These are phyloP conservation scores for Crax fasciolata DNA, from an alignment of 2,797 vertebrate genomes.

Conservation along the genomic window DNA sequence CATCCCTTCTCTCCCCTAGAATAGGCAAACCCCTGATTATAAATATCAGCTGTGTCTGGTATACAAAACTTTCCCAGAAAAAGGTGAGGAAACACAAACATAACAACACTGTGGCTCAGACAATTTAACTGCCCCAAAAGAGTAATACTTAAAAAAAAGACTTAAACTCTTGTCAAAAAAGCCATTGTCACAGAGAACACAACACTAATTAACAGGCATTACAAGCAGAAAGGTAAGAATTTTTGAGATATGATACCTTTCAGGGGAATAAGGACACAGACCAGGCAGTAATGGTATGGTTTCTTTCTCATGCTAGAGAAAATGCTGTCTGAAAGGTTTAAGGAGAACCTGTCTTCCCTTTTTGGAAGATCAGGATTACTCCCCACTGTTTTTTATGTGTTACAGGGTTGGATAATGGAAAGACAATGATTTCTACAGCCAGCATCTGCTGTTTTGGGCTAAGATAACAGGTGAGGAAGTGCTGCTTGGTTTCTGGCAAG, in stretches of 20 bases:
- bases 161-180: background rate
- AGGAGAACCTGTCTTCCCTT: background rate
- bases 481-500: background rate
- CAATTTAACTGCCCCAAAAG: background rate
- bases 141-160: background rate
- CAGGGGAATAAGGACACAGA: background rate
- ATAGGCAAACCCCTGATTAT: constrained; percentile 16
- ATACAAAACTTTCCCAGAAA: constrained; percentile 7
- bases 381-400: background rate
- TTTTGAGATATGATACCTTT: background rate
- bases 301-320: background rate
- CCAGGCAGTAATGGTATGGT: background rate
- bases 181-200: background rate
- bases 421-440: background rate
- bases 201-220: background rate
- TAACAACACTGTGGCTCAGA: constrained; percentile 65
- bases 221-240: background rate
- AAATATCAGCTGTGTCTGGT: constrained; percentile 36
- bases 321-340: background rate
- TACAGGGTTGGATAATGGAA: background rate
- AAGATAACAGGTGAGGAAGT: background rate
- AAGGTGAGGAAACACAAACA: constrained; percentile 6
- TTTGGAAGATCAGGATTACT: background rate
- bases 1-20: background rate
- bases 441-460: background rate